These are phyloP conservation scores for Brienomyrus longianalis DNA, from an alignment of 2,113 vertebrate species.

Conservation along the genomic window DNA sequence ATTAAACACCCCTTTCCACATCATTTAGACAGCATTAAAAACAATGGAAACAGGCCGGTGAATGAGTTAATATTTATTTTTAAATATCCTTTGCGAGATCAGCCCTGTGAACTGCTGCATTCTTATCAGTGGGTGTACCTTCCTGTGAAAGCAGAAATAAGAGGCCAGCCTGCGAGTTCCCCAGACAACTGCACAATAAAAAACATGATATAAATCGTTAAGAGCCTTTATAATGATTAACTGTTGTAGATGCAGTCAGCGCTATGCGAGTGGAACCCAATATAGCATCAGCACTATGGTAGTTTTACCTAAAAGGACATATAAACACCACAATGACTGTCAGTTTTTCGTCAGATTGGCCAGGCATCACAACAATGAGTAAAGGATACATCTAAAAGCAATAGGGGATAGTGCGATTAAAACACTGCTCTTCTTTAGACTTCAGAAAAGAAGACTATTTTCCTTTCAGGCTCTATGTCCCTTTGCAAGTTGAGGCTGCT, in stretches of 20 bases:
- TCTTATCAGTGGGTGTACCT: background rate
- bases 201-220: background rate
- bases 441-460: background rate
- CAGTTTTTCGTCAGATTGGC: background rate
- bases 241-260: background rate
- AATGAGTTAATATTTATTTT: background rate
- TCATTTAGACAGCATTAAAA: background rate
- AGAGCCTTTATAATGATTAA: background rate
- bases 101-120: background rate
- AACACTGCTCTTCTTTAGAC: background rate
- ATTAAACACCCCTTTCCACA: background rate
- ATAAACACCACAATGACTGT: background rate
- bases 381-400: background rate
- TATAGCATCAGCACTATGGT: background rate
- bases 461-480: background rate
- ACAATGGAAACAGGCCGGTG: background rate
- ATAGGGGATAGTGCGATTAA: background rate
- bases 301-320: background rate
- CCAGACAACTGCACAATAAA: background rate
- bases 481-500: slow-evolving; percentile 62
- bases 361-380: background rate
- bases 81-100: background rate
- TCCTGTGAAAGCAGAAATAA: background rate
- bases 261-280: background rate
- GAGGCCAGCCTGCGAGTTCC: background rate